Base-by-base conservation (phyloP, 2,888 invertebrate genomes). In the Drosophila lutescens region DNA sequence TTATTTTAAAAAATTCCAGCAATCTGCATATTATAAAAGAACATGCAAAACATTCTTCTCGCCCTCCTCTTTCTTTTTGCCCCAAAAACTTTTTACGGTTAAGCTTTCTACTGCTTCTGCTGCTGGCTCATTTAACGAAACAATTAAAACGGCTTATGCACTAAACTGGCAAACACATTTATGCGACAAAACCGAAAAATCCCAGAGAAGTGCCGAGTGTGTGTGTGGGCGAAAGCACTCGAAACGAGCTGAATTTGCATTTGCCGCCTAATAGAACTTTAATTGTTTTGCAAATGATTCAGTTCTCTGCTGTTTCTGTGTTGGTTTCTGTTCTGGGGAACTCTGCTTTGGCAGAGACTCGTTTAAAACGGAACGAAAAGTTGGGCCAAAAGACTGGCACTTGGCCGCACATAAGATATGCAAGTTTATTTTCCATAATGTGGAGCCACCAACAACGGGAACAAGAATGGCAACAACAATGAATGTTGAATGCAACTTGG, bases 251-350 rank as follows among this genome's bases (percentile, higher is more conserved):
- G 60, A 65, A 83, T 82, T 83, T 78, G 83, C 83, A 86, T 84
- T 84, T 83, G 80, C 70, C 84, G 86, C 80, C 83, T 82, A 88
- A 83, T 88, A 83, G 67, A 88, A 84, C 80, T 88, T 88, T 88
- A 84, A 84, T 88, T 84, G 86, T 78, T 86, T 77, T 58, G 75
- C 70, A 61, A 74, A 74, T 68, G 75, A 68, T 74, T 74, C 55
- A 46, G 51, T 43, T 60, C 41, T 30, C 30, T 8, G 7, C 30
- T 26, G 20, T 20, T 1, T 2, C n/a, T n/a, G n/a, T 3, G 20
- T 20, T 20, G 20, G 20, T 20, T 20, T 20, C 20, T 20, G 30
- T 34, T 26, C 26, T 26, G 34, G 43, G 46, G 17, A 30, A 41
- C 41, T 50, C 41, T 50, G n/a, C n/a, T n/a, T n/a, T n/a, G 20